Evolutionary conservation across 2,797 vertebrate genomes (phyloP), one percentile per base, ranked within the genome.

Genomic region (Pogonophryne albipinna): DNA sequence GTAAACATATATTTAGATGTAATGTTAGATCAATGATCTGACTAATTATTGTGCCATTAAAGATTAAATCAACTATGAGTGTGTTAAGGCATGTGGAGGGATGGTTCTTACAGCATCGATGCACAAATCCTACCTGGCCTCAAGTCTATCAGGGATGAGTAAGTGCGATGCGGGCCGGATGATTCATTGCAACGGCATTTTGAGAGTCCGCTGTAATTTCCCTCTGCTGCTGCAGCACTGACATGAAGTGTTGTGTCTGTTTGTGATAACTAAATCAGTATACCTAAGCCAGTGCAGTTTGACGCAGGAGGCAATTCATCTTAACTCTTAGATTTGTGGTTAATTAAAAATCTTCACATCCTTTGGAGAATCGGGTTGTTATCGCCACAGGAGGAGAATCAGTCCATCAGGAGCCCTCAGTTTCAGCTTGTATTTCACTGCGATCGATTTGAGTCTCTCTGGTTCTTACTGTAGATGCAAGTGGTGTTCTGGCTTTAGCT

Each of bases 331-430:
- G 59, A 78, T 61, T 71, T 81, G 79, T 83, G 76, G 78, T 87
- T 86, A 85, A 87, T 86, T 88, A 85, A 82, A 80, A 61, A 60
- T 82, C 66, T 49, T 71, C 58, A 71, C 69, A 61, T 80, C 63
- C 66, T 76, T 66, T 62, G 53, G 47, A 67, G 34, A 42, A 82
- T 67, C 44, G 23, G 34, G 27, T 80, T 62, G 63, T 87, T 82
- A 79, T 78, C n/a, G 1, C 78, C 52, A 78, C 71, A 66, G 79
- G 74, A 68, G 47, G 65, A 80, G 58, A 7, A 1, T 56, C 31
- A 8, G 52, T 59, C 66, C 63, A 82, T 85, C 74, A 79, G 60
- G 57, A 78, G 44, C 27, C 10, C 51, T 67, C 44, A 53, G 44
- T 61, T 70, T 74, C 51, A 47, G 8, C 59, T 77, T 74, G 49